phyloP scores from a whole-genome alignment of 2,888 invertebrate genomes.

The Melanotus villosus region DNA sequence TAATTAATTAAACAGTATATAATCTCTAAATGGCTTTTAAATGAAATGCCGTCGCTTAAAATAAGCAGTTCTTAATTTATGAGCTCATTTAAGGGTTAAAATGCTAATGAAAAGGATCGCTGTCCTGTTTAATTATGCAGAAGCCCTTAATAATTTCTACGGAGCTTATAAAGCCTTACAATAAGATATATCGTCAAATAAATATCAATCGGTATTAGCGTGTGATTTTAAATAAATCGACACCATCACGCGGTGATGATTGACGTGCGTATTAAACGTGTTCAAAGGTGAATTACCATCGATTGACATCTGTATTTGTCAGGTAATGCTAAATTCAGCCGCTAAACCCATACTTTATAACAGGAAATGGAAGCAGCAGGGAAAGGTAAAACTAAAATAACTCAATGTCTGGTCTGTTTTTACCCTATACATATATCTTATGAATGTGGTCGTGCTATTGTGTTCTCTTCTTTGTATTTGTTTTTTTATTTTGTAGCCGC shows the following conservation, averaged over 20 bases:
- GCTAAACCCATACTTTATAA: background rate
- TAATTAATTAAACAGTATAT: too few relatives aligned
- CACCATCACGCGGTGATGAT: background rate
- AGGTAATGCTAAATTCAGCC: background rate
- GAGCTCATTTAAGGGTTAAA: too few relatives aligned
- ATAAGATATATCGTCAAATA: too few relatives aligned
- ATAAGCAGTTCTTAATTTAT: too few relatives aligned
- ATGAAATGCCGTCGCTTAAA: too few relatives aligned
- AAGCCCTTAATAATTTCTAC: too few relatives aligned
- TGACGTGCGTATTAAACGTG: conserved; percentile 17
- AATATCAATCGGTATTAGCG: too few relatives aligned
- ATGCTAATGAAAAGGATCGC: too few relatives aligned
- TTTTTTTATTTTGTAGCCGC: conserved; percentile 10
- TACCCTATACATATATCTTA: conserved; percentile 16
- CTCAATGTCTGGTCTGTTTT: conserved; percentile 14
- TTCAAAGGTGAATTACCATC: conserved; percentile 2
- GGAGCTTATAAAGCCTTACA: too few relatives aligned
- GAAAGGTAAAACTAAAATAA: background rate
- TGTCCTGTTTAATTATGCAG: too few relatives aligned
- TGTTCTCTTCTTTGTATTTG: conserved; percentile 13
- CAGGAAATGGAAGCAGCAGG: background rate
- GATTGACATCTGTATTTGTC: conserved; percentile 25
- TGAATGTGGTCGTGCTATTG: conserved; percentile 6
- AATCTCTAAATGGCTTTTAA: too few relatives aligned
- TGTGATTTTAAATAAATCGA: conserved; percentile 2